A percentile compares a stretch with the other conserved stretches of the same genome.
phyloP scores from a whole-genome alignment of 2,797 vertebrate genomes.

The Lepilemur ruficaudatus region DNA sequence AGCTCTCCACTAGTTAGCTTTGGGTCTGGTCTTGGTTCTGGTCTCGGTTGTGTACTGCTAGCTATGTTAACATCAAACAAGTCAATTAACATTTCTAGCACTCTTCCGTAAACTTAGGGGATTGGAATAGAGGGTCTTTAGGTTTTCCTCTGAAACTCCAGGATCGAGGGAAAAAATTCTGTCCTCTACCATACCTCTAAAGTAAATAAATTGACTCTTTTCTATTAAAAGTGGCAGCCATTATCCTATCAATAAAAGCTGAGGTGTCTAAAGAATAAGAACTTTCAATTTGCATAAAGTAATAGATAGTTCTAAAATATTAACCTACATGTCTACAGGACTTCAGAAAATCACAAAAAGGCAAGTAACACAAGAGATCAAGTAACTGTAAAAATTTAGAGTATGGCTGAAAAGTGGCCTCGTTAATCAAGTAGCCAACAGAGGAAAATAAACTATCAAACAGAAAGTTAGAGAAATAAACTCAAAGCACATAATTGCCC shows the following conservation, averaged over 20 bases:
- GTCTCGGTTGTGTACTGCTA: neutral
- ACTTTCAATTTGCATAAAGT: neutral
- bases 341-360: conserved; percentile 14
- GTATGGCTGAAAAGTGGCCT: too few species aligned
- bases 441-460: too few species aligned
- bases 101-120: neutral
- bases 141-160: neutral
- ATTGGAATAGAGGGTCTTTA: neutral
- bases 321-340: neutral
- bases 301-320: neutral
- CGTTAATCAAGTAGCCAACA: too few species aligned
- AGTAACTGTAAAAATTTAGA: neutral
- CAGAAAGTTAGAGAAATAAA: too few species aligned
- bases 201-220: neutral
- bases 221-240: neutral
- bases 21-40: neutral
- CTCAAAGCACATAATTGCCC: too few species aligned
- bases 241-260: conserved; percentile 2
- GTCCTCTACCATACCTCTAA: neutral
- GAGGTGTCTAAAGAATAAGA: neutral
- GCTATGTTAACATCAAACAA: neutral
- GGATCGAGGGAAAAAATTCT: neutral
- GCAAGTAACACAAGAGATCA: neutral
- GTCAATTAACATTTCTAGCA: neutral
- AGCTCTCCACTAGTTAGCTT: neutral